Percentiles rank a stretch among this genome's conserved stretches.
phyloP scores from a whole-genome alignment of 1,140 invertebrate genomes.

The Planococcus citri region DNA sequence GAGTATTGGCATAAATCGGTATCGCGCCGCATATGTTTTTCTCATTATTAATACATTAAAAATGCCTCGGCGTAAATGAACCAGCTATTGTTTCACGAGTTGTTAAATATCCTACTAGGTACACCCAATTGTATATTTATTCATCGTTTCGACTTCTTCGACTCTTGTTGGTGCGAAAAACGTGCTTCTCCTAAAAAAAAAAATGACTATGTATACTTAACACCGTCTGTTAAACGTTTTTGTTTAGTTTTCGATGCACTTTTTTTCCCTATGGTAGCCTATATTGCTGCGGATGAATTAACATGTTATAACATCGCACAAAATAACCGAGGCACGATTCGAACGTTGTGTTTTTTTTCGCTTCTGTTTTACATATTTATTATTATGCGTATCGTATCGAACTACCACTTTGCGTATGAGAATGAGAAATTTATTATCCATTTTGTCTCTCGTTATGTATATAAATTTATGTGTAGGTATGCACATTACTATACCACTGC shows the following conservation, averaged over 20 bases:
- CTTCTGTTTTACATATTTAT: not conserved
- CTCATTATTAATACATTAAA: not conserved
- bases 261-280: not conserved
- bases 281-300: not conserved
- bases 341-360: too few relatives aligned
- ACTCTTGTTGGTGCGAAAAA: not conserved
- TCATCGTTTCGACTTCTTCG: not conserved
- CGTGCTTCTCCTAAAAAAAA: not conserved
- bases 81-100: not conserved
- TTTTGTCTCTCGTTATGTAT: not conserved
- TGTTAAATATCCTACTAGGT: not conserved
- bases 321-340: not conserved
- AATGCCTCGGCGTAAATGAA: not conserved
- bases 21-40: not conserved
- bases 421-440: not conserved
- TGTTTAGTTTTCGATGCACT: too few relatives aligned
- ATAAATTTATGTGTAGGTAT: too few relatives aligned
- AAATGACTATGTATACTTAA: not conserved
- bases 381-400: not conserved
- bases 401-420: not conserved
- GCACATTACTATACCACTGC: too few relatives aligned
- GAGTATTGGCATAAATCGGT: too few relatives aligned
- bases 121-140: not conserved
- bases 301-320: conserved; percentile 1
- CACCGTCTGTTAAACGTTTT: not conserved